Base-by-base conservation (phyloP, 2,888 invertebrate genomes). In the Lapara coniferarum region DNA sequence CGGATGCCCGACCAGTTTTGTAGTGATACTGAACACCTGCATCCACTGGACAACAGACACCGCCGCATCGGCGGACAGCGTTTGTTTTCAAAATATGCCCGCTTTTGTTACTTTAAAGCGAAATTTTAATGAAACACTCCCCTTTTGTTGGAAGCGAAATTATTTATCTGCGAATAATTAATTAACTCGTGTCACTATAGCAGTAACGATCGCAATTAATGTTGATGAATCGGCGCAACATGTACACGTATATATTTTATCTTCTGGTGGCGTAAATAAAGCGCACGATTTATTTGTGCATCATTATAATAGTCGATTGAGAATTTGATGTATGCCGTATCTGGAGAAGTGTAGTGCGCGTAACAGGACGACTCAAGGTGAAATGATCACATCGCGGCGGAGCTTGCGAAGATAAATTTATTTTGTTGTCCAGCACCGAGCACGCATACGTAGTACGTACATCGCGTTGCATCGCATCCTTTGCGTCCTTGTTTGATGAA, bases 1-100 rank as follows among this genome's bases (percentile, higher is more conserved):
- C 92, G 93, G 93, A 93, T 93, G 83, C 91, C 84, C 85, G 87
- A 93, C 93, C 93, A 91, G 93, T 93, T 92, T 89, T 83, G 82
- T 85, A 84, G 85, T 83, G 89, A 90, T 88, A 89, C 84, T 83
- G 87, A 87, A 89, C 92, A 92, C 92, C 92, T 92, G 92, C 93
- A 85, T 81, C 71, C 70, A 71, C 71, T 67, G 80, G 78, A 75
- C 76, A 81, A 79, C 75, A 75, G 81, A 80, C 80, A 78, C 78
- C 82, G 80, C 77, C 78, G 78, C 76, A 77, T 78, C 76, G 71
- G 77, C 72, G 75, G 76, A 75, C 63, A 63, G 68, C 77, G 73
- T 77, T 74, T 78, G 75, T 77, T 78, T 76, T 77, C 68, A 78
- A 63, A 63, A 63, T 63, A 63, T 13, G 49, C 46, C 46, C 37